A percentile compares a stretch with the other conserved stretches of the same genome.
phyloP scores from a whole-genome alignment of 2,888 invertebrate species.

The Lithosia quadra region DNA sequence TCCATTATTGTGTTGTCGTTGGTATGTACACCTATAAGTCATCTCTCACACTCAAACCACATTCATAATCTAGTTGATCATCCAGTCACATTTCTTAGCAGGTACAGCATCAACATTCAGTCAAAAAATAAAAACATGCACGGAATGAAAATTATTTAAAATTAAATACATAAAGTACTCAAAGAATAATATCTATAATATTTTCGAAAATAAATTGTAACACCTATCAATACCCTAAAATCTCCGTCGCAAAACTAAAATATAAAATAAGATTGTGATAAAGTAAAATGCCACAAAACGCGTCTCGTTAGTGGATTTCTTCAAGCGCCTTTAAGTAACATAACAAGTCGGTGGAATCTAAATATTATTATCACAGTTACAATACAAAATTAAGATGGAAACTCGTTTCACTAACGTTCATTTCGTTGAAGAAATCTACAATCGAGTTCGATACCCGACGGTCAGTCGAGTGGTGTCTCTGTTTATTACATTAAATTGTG shows the following conservation, averaged over 20 bases:
- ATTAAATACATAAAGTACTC: slow-evolving; percentile 83
- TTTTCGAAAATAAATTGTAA: slow-evolving; percentile 72
- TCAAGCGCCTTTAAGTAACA: slow-evolving; percentile 76
- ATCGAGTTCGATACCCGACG: slow-evolving; percentile 66
- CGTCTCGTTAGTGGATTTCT: slow-evolving; percentile 80
- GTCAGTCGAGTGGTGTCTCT: slow-evolving; percentile 50
- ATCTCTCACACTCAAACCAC: slow-evolving; percentile 54
- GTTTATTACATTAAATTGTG: slow-evolving; percentile 35
- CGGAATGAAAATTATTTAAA: slow-evolving; percentile 84
- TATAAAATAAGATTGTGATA: slow-evolving; percentile 80
- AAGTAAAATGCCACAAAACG: slow-evolving; percentile 70
- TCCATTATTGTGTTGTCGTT: slow-evolving; percentile 49
- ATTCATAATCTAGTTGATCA: slow-evolving; percentile 51
- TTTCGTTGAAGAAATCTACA: slow-evolving; percentile 83
- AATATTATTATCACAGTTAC: slow-evolving; percentile 85
- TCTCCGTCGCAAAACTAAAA: slow-evolving; percentile 78
- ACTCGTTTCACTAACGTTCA: slow-evolving; percentile 73
- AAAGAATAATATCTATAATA: slow-evolving; percentile 74
- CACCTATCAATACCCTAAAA: slow-evolving; percentile 67
- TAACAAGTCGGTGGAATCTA: slow-evolving; percentile 83
- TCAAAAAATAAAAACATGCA: slow-evolving; percentile 76
- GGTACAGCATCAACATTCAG: slow-evolving; percentile 80
- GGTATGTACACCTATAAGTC: slow-evolving; percentile 63
- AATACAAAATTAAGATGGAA: slow-evolving; percentile 83
- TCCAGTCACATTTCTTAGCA: slow-evolving; percentile 66